Conservation (phyloP, 1,140 invertebrate species). For the Akabosia matsudoensis region DNA sequence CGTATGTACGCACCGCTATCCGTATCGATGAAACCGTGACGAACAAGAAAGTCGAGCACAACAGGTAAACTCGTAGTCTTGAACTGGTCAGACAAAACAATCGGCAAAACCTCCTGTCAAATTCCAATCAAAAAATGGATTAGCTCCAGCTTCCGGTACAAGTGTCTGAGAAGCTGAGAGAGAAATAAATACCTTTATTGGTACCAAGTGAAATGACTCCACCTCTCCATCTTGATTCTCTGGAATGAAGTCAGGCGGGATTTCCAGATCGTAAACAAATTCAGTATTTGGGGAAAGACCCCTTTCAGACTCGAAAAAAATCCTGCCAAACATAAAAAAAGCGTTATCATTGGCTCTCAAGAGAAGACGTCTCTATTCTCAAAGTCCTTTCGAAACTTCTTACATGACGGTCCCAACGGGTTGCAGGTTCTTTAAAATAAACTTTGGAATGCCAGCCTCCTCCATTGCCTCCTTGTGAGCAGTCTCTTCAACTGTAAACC, state of each 20-base stretch:
- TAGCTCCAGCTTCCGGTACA: not conserved
- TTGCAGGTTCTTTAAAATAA: conserved; percentile 69
- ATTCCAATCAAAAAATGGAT: conserved; percentile 32
- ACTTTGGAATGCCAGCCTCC: conserved; percentile 78
- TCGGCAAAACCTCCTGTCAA: conserved; percentile 61
- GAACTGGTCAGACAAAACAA: conserved; percentile 75
- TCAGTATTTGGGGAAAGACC: conserved; percentile 91
- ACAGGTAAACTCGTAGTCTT: conserved; percentile 90
- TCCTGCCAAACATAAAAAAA: conserved; percentile 55
- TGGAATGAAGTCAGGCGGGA: conserved; percentile 83
- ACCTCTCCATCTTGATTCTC: conserved; percentile 90
- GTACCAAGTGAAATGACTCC: conserved; percentile 78
- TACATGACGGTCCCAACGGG: conserved; percentile 78
- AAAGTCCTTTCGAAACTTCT: no score
- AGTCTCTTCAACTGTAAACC: conserved; percentile 79
- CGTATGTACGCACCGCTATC: conserved; percentile 74
- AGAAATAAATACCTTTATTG: conserved; percentile 62
- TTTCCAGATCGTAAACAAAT: conserved; percentile 90
- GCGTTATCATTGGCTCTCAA: not conserved
- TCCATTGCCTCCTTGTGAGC: conserved; percentile 89
- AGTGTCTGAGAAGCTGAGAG: not conserved
- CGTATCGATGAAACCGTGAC: conserved; percentile 80
- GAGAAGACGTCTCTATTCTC: no score
- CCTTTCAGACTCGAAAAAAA: conserved; percentile 86
- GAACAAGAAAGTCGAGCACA: conserved; percentile 83